phyloP scores from a whole-genome alignment of 2,113 vertebrate species.

The Nannospalax galili region DNA sequence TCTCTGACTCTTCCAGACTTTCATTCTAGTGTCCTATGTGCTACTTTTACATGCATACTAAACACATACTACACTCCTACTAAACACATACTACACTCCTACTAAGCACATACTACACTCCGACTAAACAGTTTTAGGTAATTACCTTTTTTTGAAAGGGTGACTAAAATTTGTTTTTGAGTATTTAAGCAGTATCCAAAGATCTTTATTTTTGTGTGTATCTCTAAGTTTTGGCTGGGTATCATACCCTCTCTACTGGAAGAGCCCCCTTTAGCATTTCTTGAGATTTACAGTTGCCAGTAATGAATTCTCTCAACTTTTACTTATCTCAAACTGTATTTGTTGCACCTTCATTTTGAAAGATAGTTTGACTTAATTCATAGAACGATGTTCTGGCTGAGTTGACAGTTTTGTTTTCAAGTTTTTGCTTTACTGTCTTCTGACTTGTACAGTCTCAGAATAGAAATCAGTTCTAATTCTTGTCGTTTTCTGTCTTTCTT shows the following conservation, averaged over 20 bases:
- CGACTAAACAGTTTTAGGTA: conserved; percentile 7
- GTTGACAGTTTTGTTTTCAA: background rate
- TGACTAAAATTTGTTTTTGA: background rate
- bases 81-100: no score
- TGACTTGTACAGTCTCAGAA: background rate
- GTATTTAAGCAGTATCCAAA: background rate
- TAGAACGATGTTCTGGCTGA: background rate
- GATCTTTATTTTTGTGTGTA: background rate
- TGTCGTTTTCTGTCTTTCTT: background rate
- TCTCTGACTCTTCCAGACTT: background rate
- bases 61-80: background rate
- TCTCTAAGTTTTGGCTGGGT: background rate
- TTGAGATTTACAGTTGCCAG: background rate
- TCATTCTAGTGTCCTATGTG: background rate
- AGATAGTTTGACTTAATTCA: background rate
- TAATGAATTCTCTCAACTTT: background rate
- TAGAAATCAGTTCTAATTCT: background rate
- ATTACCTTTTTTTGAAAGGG: background rate
- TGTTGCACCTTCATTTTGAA: conserved; percentile 12
- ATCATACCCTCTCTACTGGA: background rate
- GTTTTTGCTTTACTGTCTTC: background rate
- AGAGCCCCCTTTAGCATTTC: background rate
- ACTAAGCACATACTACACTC: no score
- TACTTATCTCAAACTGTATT: background rate
- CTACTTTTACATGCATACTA: background rate